Percentiles rank a stretch among this genome's conserved stretches.
These are phyloP conservation scores for Psammodynastes pulverulentus DNA, from an alignment of 2,113 vertebrate species.

Conservation along the genomic window DNA sequence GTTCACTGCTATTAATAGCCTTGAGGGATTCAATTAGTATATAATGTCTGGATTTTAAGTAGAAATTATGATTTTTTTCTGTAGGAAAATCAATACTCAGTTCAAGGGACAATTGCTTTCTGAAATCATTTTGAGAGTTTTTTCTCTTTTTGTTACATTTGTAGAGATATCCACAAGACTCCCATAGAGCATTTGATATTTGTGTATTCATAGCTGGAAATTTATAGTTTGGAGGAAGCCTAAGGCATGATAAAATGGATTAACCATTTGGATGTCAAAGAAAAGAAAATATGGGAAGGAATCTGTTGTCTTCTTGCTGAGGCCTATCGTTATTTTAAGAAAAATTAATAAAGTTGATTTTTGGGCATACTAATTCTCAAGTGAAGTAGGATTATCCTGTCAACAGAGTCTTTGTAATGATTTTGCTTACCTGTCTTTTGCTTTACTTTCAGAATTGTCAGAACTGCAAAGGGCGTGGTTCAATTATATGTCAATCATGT, in stretches of 20 bases:
- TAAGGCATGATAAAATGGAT: not conserved
- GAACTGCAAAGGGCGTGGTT: not conserved
- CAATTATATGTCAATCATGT: not conserved
- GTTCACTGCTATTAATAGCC: not conserved
- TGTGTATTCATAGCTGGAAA: not conserved
- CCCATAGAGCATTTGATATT: not conserved
- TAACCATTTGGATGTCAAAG: not conserved
- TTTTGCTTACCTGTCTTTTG: not conserved
- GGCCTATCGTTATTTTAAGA: not conserved
- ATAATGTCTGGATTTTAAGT: not conserved
- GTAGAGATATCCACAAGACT: not conserved
- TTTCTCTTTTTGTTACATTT: not conserved
- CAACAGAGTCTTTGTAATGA: not conserved
- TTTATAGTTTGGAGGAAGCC: not conserved
- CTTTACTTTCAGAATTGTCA: constrained; percentile 4
- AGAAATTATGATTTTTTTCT: not conserved
- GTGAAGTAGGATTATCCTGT: not conserved
- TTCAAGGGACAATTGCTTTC: not conserved
- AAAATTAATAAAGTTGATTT: not conserved
- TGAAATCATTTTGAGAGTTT: not conserved
- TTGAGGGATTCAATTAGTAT: not conserved
- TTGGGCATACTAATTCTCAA: not conserved
- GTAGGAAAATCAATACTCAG: not conserved
- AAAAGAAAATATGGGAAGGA: not conserved
- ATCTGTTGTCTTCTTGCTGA: not conserved